A percentile compares a stretch with the other conserved stretches of the same genome.
phyloP scores from a whole-genome alignment of 1,140 invertebrate species.

The Saccostrea glomerata region DNA sequence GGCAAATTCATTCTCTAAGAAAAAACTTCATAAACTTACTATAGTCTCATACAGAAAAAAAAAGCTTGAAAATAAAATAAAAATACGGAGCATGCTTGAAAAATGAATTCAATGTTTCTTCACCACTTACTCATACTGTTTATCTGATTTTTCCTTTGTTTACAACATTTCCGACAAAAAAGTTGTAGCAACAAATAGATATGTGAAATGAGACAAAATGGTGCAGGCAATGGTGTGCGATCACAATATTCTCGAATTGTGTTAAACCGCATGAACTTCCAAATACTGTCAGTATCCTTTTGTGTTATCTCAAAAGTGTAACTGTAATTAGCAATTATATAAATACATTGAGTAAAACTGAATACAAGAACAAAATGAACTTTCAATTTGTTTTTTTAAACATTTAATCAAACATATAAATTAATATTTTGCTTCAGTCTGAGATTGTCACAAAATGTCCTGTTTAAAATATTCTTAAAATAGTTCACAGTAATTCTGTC shows the following conservation, averaged over 20 bases:
- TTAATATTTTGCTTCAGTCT: no score
- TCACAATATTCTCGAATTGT: constrained; percentile 76
- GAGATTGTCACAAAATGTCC: no score
- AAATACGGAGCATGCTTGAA: not conserved
- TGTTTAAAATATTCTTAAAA: no score
- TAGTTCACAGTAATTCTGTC: no score
- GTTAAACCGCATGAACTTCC: constrained; percentile 66
- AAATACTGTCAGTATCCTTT: constrained; percentile 70
- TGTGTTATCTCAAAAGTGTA: constrained; percentile 74
- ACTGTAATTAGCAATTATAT: constrained; percentile 62
- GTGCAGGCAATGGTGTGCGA: constrained; percentile 54
- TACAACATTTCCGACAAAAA: constrained; percentile 29
- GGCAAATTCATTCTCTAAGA: no score
- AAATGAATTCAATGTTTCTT: not conserved
- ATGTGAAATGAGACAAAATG: constrained; percentile 58
- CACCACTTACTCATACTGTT: constrained; percentile 11
- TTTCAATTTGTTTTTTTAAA: no score
- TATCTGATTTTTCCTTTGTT: not conserved
- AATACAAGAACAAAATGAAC: no score
- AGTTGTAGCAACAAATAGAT: constrained; percentile 47
- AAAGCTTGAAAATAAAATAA: no score
- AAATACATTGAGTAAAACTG: not conserved
- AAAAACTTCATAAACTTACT: no score
- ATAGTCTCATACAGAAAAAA: no score
- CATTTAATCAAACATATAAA: no score